These are phyloP conservation scores for Dendrolimus houi DNA, from an alignment of 2,888 invertebrate species.

Conservation along the genomic window DNA sequence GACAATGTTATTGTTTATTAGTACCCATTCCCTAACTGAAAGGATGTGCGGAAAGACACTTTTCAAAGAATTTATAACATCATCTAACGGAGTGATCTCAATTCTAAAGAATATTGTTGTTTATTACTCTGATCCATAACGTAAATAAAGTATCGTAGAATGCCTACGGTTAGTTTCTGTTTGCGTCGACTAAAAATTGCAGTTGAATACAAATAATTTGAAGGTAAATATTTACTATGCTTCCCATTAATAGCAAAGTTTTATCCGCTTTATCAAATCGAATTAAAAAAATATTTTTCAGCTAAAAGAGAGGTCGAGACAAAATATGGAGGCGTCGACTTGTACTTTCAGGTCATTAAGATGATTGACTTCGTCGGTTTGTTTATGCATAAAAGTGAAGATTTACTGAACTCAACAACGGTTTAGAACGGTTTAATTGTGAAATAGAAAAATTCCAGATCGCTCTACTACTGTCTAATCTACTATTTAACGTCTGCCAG, in stretches of 20 bases:
- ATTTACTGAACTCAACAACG: neutral
- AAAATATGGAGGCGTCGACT: conserved; percentile 10
- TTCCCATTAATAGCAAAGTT: neutral
- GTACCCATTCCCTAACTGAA: neutral
- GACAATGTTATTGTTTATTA: neutral
- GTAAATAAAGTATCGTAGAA: conserved; percentile 4
- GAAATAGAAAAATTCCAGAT: conserved; percentile 26
- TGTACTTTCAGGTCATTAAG: neutral
- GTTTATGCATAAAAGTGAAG: conserved; percentile 3
- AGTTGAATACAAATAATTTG: conserved; percentile 3
- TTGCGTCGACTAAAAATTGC: conserved; percentile 1
- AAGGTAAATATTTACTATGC: conserved; percentile 6
- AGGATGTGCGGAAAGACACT: neutral
- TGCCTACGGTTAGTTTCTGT: conserved; percentile 2
- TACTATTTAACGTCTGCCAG: conserved; percentile 28
- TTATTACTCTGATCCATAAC: neutral
- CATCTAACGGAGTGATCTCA: neutral
- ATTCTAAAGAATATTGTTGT: neutral
- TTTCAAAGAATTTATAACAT: neutral
- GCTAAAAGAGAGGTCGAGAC: neutral
- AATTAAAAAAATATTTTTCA: neutral
- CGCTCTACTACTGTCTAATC: conserved; percentile 28
- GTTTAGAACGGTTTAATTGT: conserved; percentile 15
- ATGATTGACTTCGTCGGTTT: conserved; percentile 4
- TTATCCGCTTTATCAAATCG: neutral